phyloP scores from a whole-genome alignment of 2,113 vertebrate genomes.

The Sprattus sprattus region DNA sequence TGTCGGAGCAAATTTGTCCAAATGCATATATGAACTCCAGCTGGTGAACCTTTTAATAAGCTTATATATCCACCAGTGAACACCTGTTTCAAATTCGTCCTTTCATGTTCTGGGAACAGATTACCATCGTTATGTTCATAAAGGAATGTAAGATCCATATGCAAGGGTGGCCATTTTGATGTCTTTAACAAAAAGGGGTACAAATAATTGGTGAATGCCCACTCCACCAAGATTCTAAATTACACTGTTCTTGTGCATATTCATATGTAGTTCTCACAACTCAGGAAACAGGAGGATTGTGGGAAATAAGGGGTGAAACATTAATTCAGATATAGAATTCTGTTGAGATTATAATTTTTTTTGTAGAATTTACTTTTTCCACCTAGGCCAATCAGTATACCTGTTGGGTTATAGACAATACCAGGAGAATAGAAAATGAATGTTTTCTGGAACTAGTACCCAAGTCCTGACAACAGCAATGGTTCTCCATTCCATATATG shows the following conservation, averaged over 20 bases:
- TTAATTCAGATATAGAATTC: no score
- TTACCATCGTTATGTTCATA: conserved; percentile 37
- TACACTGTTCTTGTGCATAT: neutral
- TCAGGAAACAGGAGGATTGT: neutral
- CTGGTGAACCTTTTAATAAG: conserved; percentile 54
- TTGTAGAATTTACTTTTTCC: no score
- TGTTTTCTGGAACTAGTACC: no score
- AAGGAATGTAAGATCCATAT: conserved; percentile 34
- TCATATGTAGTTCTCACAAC: neutral
- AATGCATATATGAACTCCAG: conserved; percentile 43
- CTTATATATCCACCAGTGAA: conserved; percentile 40
- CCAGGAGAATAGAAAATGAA: no score
- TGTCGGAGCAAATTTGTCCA: conserved; percentile 48
- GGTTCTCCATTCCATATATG: neutral
- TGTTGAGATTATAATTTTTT: no score
- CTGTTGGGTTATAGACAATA: no score
- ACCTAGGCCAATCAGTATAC: no score
- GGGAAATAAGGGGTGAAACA: no score
- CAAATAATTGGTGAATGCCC: neutral
- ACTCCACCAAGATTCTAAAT: neutral
- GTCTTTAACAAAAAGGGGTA: conserved; percentile 26
- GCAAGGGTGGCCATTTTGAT: conserved; percentile 43
- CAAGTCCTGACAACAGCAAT: neutral
- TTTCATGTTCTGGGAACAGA: conserved; percentile 47
- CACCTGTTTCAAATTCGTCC: conserved; percentile 54